These are phyloP conservation scores for Andrena camellia DNA, from an alignment of 2,888 invertebrate genomes.

Conservation along the genomic window DNA sequence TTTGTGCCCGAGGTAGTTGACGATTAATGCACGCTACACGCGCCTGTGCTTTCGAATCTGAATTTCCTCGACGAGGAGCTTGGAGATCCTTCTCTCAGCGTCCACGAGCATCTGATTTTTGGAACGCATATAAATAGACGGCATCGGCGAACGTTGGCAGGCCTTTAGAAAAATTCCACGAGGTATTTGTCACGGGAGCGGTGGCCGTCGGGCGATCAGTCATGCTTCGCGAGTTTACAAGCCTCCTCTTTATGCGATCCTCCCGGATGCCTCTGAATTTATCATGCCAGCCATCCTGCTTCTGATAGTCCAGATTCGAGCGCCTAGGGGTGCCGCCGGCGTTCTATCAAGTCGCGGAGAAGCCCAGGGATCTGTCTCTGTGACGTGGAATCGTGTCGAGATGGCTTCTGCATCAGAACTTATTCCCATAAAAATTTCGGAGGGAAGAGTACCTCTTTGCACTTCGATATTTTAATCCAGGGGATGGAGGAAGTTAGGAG, in stretches of 20 bases:
- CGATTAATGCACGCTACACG: too few species aligned
- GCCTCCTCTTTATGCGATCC: not conserved
- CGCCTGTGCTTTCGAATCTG: not conserved
- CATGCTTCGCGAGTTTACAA: constrained; percentile 30
- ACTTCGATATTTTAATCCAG: not conserved
- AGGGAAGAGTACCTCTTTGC: not conserved
- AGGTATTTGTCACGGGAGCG: constrained; percentile 37
- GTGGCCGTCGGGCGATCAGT: constrained; percentile 35
- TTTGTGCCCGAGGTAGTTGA: too few species aligned
- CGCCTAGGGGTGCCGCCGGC: not conserved
- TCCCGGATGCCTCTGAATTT: constrained; percentile 29
- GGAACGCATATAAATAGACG: constrained; percentile 45
- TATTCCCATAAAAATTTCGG: not conserved
- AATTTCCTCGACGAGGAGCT: too few species aligned
- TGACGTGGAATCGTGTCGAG: not conserved
- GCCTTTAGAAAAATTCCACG: constrained; percentile 14
- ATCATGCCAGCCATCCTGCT: not conserved
- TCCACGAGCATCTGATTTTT: constrained; percentile 6
- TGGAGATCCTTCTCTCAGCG: not conserved
- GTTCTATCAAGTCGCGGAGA: not conserved
- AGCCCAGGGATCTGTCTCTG: not conserved
- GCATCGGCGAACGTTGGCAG: constrained; percentile 39
- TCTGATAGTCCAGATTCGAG: not conserved
- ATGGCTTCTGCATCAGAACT: not conserved
- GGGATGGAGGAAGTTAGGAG: not conserved